Conservation (phyloP, 2,113 vertebrate species). For the Odontophorus gujanensis region DNA sequence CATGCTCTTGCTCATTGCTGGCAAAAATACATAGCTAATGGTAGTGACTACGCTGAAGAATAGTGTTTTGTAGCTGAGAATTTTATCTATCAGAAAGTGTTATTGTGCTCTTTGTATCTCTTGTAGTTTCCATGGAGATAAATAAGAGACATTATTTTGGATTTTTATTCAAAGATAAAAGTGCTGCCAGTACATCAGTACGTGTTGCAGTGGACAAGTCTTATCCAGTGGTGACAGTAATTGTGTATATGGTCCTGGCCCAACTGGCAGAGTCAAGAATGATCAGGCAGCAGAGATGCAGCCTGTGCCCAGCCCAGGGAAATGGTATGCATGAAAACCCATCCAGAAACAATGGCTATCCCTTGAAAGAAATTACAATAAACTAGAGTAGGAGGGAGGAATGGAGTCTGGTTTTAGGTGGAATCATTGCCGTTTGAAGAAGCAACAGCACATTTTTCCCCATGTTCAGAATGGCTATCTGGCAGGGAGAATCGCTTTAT, state of each 20-base stretch:
- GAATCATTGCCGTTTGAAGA: background rate
- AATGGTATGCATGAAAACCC: background rate
- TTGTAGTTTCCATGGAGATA: no score
- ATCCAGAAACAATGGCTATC: background rate
- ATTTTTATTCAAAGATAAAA: background rate
- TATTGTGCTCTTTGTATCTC: no score
- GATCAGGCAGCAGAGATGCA: background rate
- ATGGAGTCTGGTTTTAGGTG: background rate
- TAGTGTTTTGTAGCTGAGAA: no score
- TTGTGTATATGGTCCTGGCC: rapidly evolving
- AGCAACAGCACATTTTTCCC: rapidly evolving
- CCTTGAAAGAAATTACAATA: background rate
- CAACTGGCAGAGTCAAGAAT: background rate
- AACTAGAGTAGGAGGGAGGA: background rate
- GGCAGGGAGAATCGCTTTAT: background rate
- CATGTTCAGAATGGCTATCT: background rate
- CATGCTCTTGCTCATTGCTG: no score
- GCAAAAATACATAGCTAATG: no score
- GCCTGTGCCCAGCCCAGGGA: background rate
- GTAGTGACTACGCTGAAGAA: no score
- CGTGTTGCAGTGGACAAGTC: background rate
- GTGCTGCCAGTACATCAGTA: background rate
- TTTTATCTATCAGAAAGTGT: no score
- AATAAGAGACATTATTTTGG: no score
- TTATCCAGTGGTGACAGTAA: rapidly evolving